Evolutionary conservation across 2,888 invertebrate genomes (phyloP).

Genomic region (Epirrhoe alternata): DNA sequence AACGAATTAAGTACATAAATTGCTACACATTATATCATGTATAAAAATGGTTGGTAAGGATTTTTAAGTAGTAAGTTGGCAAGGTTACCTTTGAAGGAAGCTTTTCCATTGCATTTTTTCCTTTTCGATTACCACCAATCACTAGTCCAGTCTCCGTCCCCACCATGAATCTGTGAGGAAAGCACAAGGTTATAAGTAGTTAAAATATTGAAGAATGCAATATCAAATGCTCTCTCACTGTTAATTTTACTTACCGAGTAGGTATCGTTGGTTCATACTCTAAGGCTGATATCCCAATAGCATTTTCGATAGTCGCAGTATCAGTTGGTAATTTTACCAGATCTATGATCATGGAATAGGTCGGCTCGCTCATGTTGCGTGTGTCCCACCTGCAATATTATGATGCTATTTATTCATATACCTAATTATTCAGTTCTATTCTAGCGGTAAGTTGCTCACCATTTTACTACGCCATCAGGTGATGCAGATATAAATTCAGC

Average conservation of each 20-base stretch:
- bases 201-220: not conserved
- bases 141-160: slow-evolving; percentile 90
- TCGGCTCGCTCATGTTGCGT: slow-evolving; percentile 87
- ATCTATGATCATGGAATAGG: slow-evolving; percentile 89
- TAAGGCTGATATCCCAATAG: slow-evolving; percentile 88
- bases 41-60: not conserved
- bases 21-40: not conserved
- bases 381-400: slow-evolving; percentile 88
- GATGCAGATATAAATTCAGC: slow-evolving; percentile 97
- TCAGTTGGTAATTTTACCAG: slow-evolving; percentile 86
- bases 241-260: slow-evolving; percentile 77
- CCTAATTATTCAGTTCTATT: not conserved
- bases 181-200: not conserved
- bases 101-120: slow-evolving; percentile 88
- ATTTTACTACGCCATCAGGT: slow-evolving; percentile 95
- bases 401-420: not conserved
- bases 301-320: slow-evolving; percentile 82
- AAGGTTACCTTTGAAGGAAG: slow-evolving; percentile 86
- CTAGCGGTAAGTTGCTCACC: slow-evolving; percentile 68
- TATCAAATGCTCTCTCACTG: not conserved
- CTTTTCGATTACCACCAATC: slow-evolving; percentile 90
- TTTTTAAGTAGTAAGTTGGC: no score
- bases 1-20: slow-evolving; percentile 22
- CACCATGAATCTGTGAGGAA: slow-evolving; percentile 86
- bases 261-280: slow-evolving; percentile 92